Evolutionary conservation across 2,888 invertebrate species (phyloP).

Genomic region (Meiosimyza platycephala): DNA sequence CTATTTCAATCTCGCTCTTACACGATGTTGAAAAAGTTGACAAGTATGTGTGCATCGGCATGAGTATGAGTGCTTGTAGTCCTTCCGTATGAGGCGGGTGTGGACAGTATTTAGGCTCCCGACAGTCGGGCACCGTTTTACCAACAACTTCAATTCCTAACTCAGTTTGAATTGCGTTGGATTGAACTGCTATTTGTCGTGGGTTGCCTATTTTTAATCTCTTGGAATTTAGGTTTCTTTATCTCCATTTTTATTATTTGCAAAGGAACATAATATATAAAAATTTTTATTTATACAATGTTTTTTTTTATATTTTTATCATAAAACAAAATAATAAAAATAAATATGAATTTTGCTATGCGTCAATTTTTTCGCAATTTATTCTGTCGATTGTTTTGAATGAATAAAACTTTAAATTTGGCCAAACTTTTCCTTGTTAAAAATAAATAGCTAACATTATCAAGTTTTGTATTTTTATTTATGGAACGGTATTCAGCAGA

Average conservation of each 20-base stretch:
- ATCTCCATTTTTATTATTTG: constrained; percentile 10
- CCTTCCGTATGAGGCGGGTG: neutral
- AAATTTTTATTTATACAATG: no score
- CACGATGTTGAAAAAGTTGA: constrained; percentile 23
- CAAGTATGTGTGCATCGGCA: constrained; percentile 14
- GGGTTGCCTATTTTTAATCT: neutral
- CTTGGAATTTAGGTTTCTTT: neutral
- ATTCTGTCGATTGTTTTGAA: no score
- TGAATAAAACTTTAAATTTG: no score
- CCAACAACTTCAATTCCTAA: constrained; percentile 31
- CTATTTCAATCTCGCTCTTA: constrained; percentile 6
- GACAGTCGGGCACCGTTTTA: constrained; percentile 70
- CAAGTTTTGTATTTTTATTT: no score
- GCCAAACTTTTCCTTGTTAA: no score
- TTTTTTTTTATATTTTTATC: no score
- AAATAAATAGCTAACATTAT: no score
- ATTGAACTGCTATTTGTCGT: constrained; percentile 12
- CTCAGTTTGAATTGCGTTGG: constrained; percentile 12
- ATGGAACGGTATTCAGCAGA: no score
- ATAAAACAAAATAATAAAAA: no score
- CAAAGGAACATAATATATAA: no score
- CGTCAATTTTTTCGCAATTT: no score
- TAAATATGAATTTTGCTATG: no score
- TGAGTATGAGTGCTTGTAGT: neutral
- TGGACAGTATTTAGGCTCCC: constrained; percentile 67